A percentile compares a stretch with the other conserved stretches of the same genome.
Conservation (phyloP, 2,888 invertebrate genomes). For the Melikaiella ostensackeni region DNA sequence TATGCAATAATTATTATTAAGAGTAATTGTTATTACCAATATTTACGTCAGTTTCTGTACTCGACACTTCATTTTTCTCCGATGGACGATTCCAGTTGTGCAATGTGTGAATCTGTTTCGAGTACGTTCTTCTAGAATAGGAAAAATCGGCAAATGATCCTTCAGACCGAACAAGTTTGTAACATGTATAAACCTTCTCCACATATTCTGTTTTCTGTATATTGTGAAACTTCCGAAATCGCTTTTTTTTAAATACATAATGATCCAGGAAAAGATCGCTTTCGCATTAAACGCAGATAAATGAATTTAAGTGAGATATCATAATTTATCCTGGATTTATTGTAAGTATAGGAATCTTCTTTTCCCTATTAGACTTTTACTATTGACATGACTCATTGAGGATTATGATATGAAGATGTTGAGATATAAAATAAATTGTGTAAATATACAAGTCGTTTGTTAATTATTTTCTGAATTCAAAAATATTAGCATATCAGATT, state of each 20-base stretch:
- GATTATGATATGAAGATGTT: slow-evolving; percentile 71
- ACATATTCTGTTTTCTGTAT: slow-evolving; percentile 32
- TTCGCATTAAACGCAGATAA: slow-evolving; percentile 10
- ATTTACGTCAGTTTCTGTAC: slow-evolving; percentile 21
- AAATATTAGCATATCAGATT: not conserved
- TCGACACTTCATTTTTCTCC: slow-evolving; percentile 33
- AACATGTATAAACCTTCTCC: slow-evolving; percentile 25
- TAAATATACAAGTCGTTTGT: slow-evolving; percentile 67
- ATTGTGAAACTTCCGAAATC: slow-evolving; percentile 25
- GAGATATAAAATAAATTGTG: slow-evolving; percentile 76
- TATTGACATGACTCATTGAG: slow-evolving; percentile 71
- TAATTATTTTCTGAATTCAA: not conserved
- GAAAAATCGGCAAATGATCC: slow-evolving; percentile 1
- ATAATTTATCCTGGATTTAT: slow-evolving; percentile 34
- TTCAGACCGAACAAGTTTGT: slow-evolving; percentile 20
- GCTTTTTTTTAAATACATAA: slow-evolving; percentile 19
- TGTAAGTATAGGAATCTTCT: slow-evolving; percentile 28
- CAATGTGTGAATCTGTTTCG: slow-evolving; percentile 24
- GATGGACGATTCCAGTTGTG: not conserved
- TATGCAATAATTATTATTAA: slow-evolving; percentile 31
- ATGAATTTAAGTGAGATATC: slow-evolving; percentile 9
- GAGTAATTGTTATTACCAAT: slow-evolving; percentile 36
- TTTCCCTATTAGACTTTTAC: slow-evolving; percentile 61
- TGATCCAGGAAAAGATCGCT: not conserved
- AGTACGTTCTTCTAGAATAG: slow-evolving; percentile 25